These are phyloP conservation scores for Nipponia nippon DNA, from an alignment of 2,113 vertebrate genomes.

Conservation along the genomic window DNA sequence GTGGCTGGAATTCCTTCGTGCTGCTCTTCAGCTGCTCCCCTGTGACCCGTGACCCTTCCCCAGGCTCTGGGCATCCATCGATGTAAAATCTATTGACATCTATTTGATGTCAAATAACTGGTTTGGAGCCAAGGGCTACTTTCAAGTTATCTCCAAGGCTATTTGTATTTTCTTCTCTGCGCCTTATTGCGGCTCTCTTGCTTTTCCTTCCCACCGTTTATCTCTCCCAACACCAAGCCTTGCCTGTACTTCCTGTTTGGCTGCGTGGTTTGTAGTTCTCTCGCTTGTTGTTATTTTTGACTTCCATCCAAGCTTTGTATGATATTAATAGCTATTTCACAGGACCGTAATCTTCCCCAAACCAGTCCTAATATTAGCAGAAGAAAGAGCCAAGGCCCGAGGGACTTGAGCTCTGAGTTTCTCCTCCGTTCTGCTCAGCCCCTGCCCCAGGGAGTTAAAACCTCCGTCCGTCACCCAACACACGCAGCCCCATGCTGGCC, in stretches of 20 bases:
- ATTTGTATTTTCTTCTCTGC: neutral
- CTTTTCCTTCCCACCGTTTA: slow-evolving; percentile 40
- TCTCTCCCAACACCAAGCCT: neutral
- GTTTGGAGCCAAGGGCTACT: neutral
- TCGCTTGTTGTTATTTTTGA: slow-evolving; percentile 46
- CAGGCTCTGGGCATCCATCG: neutral
- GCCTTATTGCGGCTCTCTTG: neutral
- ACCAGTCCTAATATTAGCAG: slow-evolving; percentile 14
- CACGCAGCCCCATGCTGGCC: neutral
- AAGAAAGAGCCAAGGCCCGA: neutral
- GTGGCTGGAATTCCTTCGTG: neutral
- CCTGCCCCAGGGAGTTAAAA: neutral
- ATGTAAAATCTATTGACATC: neutral
- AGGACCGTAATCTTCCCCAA: neutral
- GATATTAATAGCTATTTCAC: slow-evolving; percentile 39
- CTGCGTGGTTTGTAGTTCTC: neutral
- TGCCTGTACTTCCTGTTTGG: slow-evolving; percentile 7
- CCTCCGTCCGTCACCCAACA: fast-evolving
- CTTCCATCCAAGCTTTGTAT: slow-evolving; percentile 38
- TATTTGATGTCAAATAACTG: neutral
- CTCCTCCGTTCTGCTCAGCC: neutral
- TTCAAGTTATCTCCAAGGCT: neutral
- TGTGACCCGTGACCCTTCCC: neutral
- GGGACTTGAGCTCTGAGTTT: neutral
- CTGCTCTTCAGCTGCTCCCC: neutral